Percentiles rank a stretch among this genome's conserved stretches.
Evolutionary conservation across 2,113 vertebrate species (phyloP).

Genomic region (Oxyura jamaicensis): DNA sequence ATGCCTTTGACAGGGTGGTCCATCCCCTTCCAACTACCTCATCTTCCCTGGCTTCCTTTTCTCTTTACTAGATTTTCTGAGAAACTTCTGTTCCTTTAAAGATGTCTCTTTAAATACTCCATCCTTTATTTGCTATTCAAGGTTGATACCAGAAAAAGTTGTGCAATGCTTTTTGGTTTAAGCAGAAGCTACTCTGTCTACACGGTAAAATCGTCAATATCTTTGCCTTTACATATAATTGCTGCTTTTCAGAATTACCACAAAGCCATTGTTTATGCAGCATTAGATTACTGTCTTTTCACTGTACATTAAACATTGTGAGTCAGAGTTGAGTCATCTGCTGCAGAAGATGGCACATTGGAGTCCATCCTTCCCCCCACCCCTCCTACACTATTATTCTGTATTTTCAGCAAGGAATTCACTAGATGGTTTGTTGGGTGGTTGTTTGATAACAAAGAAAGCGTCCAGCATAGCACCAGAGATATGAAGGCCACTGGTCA

Average conservation of each 20-base stretch:
- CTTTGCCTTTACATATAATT: slow-evolving; percentile 13
- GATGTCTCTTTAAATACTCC: background rate
- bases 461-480: rapidly evolving
- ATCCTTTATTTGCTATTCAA: background rate
- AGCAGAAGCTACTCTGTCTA: background rate
- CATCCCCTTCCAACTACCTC: background rate
- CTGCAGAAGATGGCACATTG: background rate
- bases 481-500: background rate
- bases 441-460: background rate
- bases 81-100: background rate
- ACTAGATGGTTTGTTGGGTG: background rate
- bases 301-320: slow-evolving; percentile 46
- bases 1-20: background rate
- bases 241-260: slow-evolving; percentile 48
- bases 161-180: background rate
- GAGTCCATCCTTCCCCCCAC: background rate
- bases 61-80: background rate
- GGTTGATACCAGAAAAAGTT: background rate
- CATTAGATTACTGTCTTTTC: slow-evolving; percentile 41
- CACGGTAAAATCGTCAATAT: background rate
- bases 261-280: slow-evolving; percentile 42
- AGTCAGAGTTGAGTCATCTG: slow-evolving; percentile 54
- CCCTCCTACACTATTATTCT: background rate
- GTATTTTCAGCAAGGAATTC: background rate
- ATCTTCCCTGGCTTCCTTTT: background rate